Conservation (phyloP, 2,888 invertebrate species). For the Clusia tigrina region DNA sequence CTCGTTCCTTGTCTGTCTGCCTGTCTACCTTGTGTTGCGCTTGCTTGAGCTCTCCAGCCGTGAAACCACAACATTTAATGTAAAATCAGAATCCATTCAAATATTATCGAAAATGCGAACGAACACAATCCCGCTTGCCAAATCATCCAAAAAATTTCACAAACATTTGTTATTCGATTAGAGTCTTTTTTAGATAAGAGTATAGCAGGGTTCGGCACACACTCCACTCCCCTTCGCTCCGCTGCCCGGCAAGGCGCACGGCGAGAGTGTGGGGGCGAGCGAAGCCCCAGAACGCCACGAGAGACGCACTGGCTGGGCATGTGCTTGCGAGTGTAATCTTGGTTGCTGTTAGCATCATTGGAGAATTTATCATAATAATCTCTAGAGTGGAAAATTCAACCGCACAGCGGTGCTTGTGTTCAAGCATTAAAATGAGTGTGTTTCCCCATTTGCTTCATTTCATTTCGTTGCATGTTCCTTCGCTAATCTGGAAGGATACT, state of each 20-base stretch:
- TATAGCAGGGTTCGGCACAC: background rate
- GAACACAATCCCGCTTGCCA: conserved; percentile 50
- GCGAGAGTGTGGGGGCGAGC: too few species aligned
- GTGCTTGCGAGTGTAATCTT: background rate
- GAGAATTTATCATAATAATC: conserved; percentile 54
- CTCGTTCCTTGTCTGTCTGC: too few species aligned
- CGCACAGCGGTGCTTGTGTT: background rate
- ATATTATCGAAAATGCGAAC: conserved; percentile 5
- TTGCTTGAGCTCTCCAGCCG: too few species aligned
- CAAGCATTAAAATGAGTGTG: background rate
- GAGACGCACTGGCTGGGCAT: too few species aligned
- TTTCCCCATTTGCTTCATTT: conserved; percentile 8
- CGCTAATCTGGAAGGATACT: background rate
- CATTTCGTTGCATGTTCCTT: too few species aligned
- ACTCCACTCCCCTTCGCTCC: background rate
- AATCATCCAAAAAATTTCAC: conserved; percentile 54
- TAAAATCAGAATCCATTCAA: conserved; percentile 15
- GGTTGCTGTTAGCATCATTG: background rate
- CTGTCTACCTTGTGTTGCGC: too few species aligned
- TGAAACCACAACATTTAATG: conserved; percentile 3
- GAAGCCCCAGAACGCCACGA: too few species aligned
- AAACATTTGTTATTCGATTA: conserved; percentile 43
- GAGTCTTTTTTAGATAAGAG: conserved; percentile 23
- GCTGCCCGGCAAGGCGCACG: too few species aligned
- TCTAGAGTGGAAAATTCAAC: conserved; percentile 33